Conservation (phyloP, 2,797 vertebrate species). For the Phoxinus dragarum region DNA sequence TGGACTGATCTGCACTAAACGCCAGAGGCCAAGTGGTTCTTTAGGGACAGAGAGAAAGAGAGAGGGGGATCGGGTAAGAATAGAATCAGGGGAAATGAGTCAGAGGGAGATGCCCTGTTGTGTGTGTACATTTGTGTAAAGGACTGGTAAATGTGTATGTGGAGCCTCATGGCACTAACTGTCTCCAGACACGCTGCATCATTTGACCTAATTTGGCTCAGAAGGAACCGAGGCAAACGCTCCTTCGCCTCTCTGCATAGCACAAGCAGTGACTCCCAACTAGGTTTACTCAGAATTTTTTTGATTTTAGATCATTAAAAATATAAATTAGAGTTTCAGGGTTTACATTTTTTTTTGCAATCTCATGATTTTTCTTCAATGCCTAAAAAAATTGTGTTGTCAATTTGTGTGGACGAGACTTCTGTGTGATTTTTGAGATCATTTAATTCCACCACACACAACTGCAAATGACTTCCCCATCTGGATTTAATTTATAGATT, state of each 20-base stretch:
- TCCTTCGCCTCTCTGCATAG: background rate
- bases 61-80: constrained; percentile 32
- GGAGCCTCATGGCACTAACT: constrained; percentile 31
- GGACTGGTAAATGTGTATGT: constrained; percentile 1
- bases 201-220: constrained; percentile 53
- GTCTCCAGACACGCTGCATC: constrained; percentile 34
- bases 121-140: constrained; percentile 23
- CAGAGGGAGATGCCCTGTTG: constrained; percentile 46
- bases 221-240: constrained; percentile 11
- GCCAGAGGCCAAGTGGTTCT: constrained; percentile 60
- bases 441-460: background rate
- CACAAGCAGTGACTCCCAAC: background rate
- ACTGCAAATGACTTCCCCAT: background rate
- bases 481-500: background rate
- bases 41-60: constrained; percentile 1
- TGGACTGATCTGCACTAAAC: constrained; percentile 66
- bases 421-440: background rate
- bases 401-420: background rate
- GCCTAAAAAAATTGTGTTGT: background rate
- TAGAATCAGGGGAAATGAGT: constrained; percentile 47
- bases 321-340: background rate
- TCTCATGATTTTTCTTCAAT: background rate
- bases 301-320: background rate
- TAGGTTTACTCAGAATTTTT: background rate
- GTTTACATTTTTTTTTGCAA: too few species aligned